Evolutionary conservation across 2,888 invertebrate genomes (phyloP), one percentile per base, ranked within the genome.

Genomic region (Isoperla grammatica): DNA sequence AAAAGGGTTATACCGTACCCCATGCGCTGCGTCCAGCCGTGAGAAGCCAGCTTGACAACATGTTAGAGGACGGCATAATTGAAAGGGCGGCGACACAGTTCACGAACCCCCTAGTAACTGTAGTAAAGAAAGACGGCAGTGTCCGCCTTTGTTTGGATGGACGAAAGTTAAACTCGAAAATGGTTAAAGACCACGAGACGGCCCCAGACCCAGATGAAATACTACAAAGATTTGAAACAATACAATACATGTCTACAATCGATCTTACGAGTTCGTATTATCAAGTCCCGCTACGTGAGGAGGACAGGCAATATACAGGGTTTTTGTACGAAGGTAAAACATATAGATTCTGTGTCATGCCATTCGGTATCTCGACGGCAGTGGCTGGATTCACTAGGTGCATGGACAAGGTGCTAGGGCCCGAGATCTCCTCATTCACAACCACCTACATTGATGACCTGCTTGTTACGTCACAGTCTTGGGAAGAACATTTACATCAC

Each of bases 251-350:
- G 3, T 39, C 48, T 1, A 3, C 2, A 4, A 2, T 59, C 3
- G 60, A 60, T 57, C 15, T 58, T 13, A 60, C 56, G 2, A 22
- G 20, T 17, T 19, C 42, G 1, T 59, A 60, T 49, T 59, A 57
- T 54, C 60, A 60, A 15, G 13, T 60, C 1, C 2, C 1, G 4
- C n/a, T n/a, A n/a, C n/a, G n/a, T n/a, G n/a, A n/a, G n/a, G n/a
- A n/a, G n/a, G n/a, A n/a, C n/a, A n/a, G n/a, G n/a, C n/a, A n/a
- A n/a, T n/a, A n/a, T n/a, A n/a, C n/a, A n/a, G n/a, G n/a, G n/a
- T n/a, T n/a, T 39, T 1, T 29, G 3, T 23, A 20, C 15, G 43
- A 60, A 12, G 49, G 60, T 6, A 3, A 57, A 2, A 40, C 42
- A 2, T 60, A 57, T 23, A 19, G 29, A 1, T 60, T 60, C 23